Base-by-base conservation (phyloP, 2,113 vertebrate species). In the Pampusana beccarii region DNA sequence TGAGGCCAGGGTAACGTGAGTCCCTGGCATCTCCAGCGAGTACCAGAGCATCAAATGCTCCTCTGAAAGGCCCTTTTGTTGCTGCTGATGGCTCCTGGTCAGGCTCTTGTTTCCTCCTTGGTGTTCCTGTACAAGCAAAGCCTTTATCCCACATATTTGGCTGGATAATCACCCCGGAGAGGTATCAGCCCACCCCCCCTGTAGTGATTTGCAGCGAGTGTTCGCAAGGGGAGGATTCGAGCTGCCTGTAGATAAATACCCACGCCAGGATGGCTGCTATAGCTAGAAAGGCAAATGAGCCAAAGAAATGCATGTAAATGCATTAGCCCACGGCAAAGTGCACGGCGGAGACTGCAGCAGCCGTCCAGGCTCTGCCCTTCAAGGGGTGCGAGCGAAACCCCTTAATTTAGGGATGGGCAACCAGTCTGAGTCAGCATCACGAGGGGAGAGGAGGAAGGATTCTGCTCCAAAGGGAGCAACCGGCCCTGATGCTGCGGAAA, bases 21-120 rank as follows among this genome's bases (percentile, higher is more conserved):
- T 8, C 57, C 57, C 81, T 77, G 80, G 44, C 54, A 70, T 2
- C 33, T 65, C 79, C 21, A 14, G 38, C 42, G 16, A 44, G 42
- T 44, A 44, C 42, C 42, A 44, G 42, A 20, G 50, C 71, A 96
- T 80, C 80, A 28, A 38, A 36, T 42, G 60, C 67, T 56, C 21
- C 46, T 57, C 80, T 96, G 82, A 96, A 95, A 95, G 75, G 88
- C 25, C 25, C 42, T 86, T 97, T 88, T 97, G 88, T 96, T n/a
- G 25, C 54, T 72, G n/a, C 57, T 56, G 36, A 13, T 36, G 70
- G n/a, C 64, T 91, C 80, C 38, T 5, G 4, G 9, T 58, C 57
- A 8, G 73, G 75, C 62, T 80, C 31, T 54, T 23, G 40, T 92
- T 93, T 34, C 88, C 56, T 50, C 73, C n/a, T 13, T 69, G 60